Conservation (phyloP, 2,113 vertebrate genomes). For the Sebastes schlegelii region DNA sequence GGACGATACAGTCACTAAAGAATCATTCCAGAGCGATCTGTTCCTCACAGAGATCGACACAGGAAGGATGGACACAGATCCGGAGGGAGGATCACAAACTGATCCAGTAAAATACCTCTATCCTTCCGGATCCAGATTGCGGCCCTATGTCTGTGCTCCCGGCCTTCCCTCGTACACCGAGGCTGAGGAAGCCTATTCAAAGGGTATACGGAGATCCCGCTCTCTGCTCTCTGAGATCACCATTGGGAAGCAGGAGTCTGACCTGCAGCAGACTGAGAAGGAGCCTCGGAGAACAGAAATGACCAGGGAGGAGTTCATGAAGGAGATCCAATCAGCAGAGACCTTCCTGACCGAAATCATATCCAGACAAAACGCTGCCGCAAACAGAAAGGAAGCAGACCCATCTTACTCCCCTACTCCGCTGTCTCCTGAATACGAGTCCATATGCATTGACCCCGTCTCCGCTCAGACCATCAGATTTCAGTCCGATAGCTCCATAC, state of each 20-base stretch:
- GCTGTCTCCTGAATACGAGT: constrained; percentile 84
- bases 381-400: constrained; percentile 69
- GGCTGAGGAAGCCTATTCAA: constrained; percentile 78
- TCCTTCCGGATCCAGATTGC: constrained; percentile 76
- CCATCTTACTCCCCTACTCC: constrained; percentile 69
- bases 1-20: constrained; percentile 54
- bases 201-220: constrained; percentile 79
- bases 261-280: constrained; percentile 46
- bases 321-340: constrained; percentile 85
- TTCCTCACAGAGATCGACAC: constrained; percentile 86
- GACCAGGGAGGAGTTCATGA: constrained; percentile 84
- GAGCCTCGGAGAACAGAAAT: constrained; percentile 73
- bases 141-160: constrained; percentile 67
- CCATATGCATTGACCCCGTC: constrained; percentile 83
- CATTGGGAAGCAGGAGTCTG: constrained; percentile 59
- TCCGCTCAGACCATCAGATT: constrained; percentile 82
- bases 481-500: constrained; percentile 77
- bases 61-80: constrained; percentile 68
- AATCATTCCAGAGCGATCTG: constrained; percentile 80
- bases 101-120: constrained; percentile 81
- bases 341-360: constrained; percentile 87
- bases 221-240: constrained; percentile 80
- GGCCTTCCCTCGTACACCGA: constrained; percentile 75
- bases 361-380: constrained; percentile 77
- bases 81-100: constrained; percentile 63